A percentile compares a stretch with the other conserved stretches of the same genome.
These are phyloP conservation scores for Ptiloglossa arizonensis DNA, from an alignment of 1,140 invertebrate species.

Conservation along the genomic window DNA sequence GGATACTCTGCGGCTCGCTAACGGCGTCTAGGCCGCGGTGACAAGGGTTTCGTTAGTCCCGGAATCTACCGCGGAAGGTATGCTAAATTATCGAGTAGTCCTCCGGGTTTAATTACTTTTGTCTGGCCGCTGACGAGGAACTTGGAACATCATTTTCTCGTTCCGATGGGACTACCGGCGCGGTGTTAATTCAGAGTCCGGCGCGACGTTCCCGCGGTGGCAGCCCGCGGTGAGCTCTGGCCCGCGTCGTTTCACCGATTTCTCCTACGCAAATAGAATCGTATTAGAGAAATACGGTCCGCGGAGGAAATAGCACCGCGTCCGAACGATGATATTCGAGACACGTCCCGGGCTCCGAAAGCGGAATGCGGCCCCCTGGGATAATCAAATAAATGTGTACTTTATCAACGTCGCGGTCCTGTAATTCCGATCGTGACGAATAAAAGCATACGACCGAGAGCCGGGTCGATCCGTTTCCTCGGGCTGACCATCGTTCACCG, in stretches of 20 bases:
- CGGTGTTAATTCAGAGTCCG: slow-evolving; percentile 46
- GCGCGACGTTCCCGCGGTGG: neutral
- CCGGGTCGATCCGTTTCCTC: neutral
- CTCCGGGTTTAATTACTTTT: slow-evolving; percentile 69
- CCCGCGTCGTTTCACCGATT: slow-evolving; percentile 36
- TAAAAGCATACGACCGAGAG: neutral
- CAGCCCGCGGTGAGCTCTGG: neutral
- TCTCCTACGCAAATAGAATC: slow-evolving; percentile 51
- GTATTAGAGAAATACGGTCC: slow-evolving; percentile 48
- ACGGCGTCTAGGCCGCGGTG: neutral
- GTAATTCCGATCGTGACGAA: slow-evolving; percentile 23
- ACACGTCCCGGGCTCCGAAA: slow-evolving; percentile 21
- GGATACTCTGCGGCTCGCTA: neutral
- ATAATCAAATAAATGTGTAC: slow-evolving; percentile 52
- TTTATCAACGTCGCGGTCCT: slow-evolving; percentile 38
- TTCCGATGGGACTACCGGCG: slow-evolving; percentile 45
- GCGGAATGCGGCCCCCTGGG: slow-evolving; percentile 9
- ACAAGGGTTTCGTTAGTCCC: slow-evolving; percentile 22
- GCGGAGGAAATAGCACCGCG: slow-evolving; percentile 7
- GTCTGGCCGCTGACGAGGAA: slow-evolving; percentile 56
- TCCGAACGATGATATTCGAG: slow-evolving; percentile 37
- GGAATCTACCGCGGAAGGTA: slow-evolving; percentile 46
- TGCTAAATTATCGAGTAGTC: slow-evolving; percentile 69
- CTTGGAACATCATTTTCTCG: slow-evolving; percentile 53
- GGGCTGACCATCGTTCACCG: neutral